A percentile compares a stretch with the other conserved stretches of the same genome.
phyloP scores from a whole-genome alignment of 2,113 vertebrate genomes.

The Silurus glanis region DNA sequence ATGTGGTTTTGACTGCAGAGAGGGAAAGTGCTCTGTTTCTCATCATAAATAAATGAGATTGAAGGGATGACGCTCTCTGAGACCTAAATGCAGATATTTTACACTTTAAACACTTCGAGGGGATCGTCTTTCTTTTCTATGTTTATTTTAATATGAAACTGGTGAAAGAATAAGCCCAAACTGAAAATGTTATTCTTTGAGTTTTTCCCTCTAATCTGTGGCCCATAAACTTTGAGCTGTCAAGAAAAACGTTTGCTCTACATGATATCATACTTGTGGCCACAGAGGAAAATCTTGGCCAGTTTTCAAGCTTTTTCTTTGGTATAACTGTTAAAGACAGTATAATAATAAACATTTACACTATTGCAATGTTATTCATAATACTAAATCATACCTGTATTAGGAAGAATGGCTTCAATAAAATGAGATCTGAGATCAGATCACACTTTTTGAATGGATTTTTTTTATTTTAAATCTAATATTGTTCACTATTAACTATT shows the following conservation, averaged over 20 bases:
- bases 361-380: neutral
- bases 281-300: neutral
- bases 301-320: neutral
- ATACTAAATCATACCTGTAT: neutral
- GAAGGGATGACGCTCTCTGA: conserved; percentile 38
- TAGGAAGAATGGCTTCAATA: neutral
- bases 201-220: conserved; percentile 39
- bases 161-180: conserved; percentile 48
- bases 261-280: conserved; percentile 22
- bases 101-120: conserved; percentile 56
- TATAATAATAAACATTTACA: neutral
- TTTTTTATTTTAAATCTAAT: neutral
- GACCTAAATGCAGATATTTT: conserved; percentile 52
- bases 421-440: neutral
- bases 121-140: conserved; percentile 49
- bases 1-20: conserved; percentile 29
- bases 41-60: conserved; percentile 53
- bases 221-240: conserved; percentile 41
- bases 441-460: neutral
- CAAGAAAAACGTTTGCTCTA: conserved; percentile 45
- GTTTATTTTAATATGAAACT: conserved; percentile 52
- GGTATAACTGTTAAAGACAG: neutral
- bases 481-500: neutral
- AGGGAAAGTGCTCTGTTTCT: conserved; percentile 53
- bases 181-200: conserved; percentile 46